Percentiles rank a stretch among this genome's conserved stretches.
phyloP scores from a whole-genome alignment of 2,888 invertebrate species.

The Cryptus armator region DNA sequence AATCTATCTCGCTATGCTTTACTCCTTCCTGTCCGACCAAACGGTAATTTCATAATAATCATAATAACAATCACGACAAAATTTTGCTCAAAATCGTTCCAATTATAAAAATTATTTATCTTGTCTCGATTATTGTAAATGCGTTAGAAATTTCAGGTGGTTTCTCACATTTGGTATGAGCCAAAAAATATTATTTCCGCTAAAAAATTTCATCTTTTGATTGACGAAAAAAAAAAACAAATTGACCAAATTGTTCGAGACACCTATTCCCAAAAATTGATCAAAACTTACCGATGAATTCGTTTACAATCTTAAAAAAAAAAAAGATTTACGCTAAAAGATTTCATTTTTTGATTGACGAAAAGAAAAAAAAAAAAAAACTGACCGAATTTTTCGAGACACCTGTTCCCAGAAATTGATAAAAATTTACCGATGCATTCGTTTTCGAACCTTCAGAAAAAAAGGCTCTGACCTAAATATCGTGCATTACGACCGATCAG shows the following conservation, averaged over 20 bases:
- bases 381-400: too few relatives aligned
- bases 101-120: slow-evolving; percentile 41
- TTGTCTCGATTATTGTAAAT: not conserved
- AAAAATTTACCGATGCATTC: too few relatives aligned
- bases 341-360: not conserved
- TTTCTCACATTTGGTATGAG: not conserved
- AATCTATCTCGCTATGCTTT: slow-evolving; percentile 57
- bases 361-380: too few relatives aligned
- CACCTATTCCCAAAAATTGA: not conserved
- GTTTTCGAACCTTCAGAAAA: not conserved
- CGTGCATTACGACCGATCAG: slow-evolving; percentile 33
- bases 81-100: not conserved
- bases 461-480: slow-evolving; percentile 52
- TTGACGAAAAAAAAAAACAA: too few relatives aligned
- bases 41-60: slow-evolving; percentile 40
- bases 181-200: not conserved
- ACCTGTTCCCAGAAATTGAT: not conserved
- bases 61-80: slow-evolving; percentile 22
- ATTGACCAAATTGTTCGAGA: too few relatives aligned
- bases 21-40: slow-evolving; percentile 35
- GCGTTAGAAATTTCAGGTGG: not conserved
- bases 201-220: not conserved
- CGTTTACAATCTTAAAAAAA: not conserved
- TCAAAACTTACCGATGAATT: too few relatives aligned
- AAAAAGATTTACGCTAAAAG: not conserved